A percentile compares a stretch with the other conserved stretches of the same genome.
Evolutionary conservation across 2,888 invertebrate genomes (phyloP).

Genomic region (Syritta pipiens): DNA sequence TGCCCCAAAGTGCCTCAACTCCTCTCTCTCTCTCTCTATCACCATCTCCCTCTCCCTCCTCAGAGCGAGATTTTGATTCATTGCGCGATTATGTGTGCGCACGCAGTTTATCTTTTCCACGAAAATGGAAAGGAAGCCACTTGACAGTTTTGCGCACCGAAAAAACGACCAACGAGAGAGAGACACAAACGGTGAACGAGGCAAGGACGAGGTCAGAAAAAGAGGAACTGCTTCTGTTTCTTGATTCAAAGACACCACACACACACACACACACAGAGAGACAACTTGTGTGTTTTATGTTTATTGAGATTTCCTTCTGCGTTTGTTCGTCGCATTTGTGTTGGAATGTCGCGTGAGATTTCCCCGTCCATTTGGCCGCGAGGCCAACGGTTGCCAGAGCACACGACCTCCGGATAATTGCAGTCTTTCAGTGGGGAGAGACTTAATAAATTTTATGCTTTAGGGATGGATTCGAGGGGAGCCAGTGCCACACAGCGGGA

Average conservation of each 20-base stretch:
- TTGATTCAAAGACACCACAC: background rate
- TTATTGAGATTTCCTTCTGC: slow-evolving; percentile 13
- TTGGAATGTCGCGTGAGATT: slow-evolving; percentile 59
- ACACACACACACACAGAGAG: too few species aligned
- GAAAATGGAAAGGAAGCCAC: slow-evolving; percentile 71
- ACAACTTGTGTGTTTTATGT: too few species aligned
- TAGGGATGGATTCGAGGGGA: slow-evolving; percentile 26
- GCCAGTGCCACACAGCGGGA: slow-evolving; percentile 31
- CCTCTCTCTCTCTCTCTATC: too few species aligned
- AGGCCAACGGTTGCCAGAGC: slow-evolving; percentile 22
- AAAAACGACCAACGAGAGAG: slow-evolving; percentile 24
- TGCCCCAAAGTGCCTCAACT: too few species aligned
- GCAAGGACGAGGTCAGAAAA: slow-evolving; percentile 16
- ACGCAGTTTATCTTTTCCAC: slow-evolving; percentile 77
- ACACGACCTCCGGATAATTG: slow-evolving; percentile 51
- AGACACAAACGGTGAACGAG: background rate
- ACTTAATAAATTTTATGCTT: slow-evolving; percentile 38
- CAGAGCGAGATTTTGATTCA: slow-evolving; percentile 77
- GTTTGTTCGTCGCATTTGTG: slow-evolving; percentile 19
- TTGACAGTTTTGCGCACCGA: slow-evolving; percentile 58
- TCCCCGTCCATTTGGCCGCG: slow-evolving; percentile 43
- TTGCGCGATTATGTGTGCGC: slow-evolving; percentile 78
- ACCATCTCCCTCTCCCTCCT: too few species aligned
- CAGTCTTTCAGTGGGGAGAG: slow-evolving; percentile 38
- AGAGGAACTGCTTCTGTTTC: slow-evolving; percentile 1